Evolutionary conservation across 2,888 invertebrate genomes (phyloP), one percentile per base, ranked within the genome.

Genomic region (Blastobasis adustella): DNA sequence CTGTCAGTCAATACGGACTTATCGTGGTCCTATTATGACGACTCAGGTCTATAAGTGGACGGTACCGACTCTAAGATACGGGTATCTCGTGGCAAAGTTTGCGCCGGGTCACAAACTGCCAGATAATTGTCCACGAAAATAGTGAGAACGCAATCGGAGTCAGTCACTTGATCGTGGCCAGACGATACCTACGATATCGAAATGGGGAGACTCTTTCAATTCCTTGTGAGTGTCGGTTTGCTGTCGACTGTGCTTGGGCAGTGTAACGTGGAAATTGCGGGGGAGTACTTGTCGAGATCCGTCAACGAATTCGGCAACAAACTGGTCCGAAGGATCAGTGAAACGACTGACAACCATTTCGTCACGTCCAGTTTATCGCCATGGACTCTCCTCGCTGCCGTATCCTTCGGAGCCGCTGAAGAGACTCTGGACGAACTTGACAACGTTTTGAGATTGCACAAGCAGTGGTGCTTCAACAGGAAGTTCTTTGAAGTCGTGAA

Each of bases 261-360:
- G 52, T 73, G 73, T 49, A 57, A 51, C 0, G 46, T 62, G 5
- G 47, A 66, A 6, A 61, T 10, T 5, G 67, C 69, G 0, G 47
- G 53, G 36, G 57, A 61, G 0, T 41, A 38, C 4, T 58, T 72
- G 36, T 60, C 55, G 36, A 62, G 71, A 39, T 55, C 69, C 1
- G 62, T 69, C 4, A 68, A 67, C 52, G 71, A 73, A 10, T 81
- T 79, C 43, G 67, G 74, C 0, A 51, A 68, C 36, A 63, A 72
- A 6, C 56, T 81, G 37, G 60, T 67, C 5, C 58, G 55, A 9
- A 65, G 79, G 51, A 63, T 79, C 6, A 71, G 67, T 5, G 54
- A 69, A 42, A 82, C 84, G 10, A 78, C 75, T 0, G 84, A 85
- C 0, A 72, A 76, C 36, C 87, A 87, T 49, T 87, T 85, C 58